These are phyloP conservation scores for Perognathus longimembris DNA, from an alignment of 2,113 vertebrate genomes.

Conservation along the genomic window DNA sequence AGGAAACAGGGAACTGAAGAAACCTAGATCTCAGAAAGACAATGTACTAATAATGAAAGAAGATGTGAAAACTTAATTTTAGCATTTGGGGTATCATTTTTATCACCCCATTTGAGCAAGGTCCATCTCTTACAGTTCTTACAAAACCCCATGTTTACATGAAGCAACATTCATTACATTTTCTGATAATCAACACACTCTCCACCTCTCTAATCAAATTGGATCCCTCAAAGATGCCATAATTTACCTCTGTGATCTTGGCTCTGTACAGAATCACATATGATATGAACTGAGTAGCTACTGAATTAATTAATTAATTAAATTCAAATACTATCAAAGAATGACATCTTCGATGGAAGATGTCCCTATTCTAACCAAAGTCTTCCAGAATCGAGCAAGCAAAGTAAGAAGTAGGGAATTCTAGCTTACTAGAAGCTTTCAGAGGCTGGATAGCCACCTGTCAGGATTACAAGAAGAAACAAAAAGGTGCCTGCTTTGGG, in stretches of 20 bases:
- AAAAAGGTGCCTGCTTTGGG: slow-evolving; percentile 37
- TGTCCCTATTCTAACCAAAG: neutral
- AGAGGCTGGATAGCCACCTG: slow-evolving; percentile 26
- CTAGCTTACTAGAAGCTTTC: slow-evolving; percentile 1
- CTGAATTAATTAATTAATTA: neutral
- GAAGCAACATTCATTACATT: neutral
- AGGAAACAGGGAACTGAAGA: neutral
- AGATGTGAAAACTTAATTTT: neutral
- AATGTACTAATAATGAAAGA: neutral
- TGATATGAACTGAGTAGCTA: neutral
- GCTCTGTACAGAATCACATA: neutral
- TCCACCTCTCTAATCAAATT: neutral
- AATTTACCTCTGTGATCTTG: neutral
- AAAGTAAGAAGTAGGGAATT: neutral
- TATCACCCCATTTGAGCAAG: neutral
- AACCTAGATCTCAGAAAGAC: neutral
- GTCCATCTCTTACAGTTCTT: accelerated
- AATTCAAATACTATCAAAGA: neutral
- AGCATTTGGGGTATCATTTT: neutral
- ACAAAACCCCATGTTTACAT: neutral
- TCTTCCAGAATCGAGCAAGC: neutral
- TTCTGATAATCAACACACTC: neutral
- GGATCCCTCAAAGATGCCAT: neutral
- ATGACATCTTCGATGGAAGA: neutral
- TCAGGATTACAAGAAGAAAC: neutral